Base-by-base conservation (phyloP, 2,797 vertebrate species). In the Crenuchus spilurus region DNA sequence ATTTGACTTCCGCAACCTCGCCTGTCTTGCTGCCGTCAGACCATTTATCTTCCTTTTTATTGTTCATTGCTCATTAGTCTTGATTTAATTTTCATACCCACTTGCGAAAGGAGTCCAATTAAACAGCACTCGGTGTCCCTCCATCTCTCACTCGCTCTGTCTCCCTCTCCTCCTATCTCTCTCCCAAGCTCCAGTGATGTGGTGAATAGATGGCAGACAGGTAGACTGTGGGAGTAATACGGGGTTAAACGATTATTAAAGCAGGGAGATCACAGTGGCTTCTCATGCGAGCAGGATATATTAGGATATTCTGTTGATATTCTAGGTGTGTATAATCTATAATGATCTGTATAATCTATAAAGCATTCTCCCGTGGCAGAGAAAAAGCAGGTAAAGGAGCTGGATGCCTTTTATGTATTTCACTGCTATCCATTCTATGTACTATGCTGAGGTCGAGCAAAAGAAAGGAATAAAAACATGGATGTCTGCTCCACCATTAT, bases 61-160 rank as follows among this genome's bases (percentile, higher is more conserved):
- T 88, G 84, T 88, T 87, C 77, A 75, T 71, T 65, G 76, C 84
- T 91, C 87, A 88, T 92, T 91, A 90, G 86, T 88, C 85, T 85
- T 88, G 82, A 88, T 90, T 87, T 89, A 72, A 84, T 90, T 88
- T 87, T 80, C 24, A 83, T 79, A 80, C 79, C 69, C 78, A 65
- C 74, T 73, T 80, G 72, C 77, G 75, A 80, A 80, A 77, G 62
- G 80, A 80, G 80, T 86, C 84, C 84, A 88, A 88, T 89, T 88
- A 88, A 77, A 72, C 54, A 52, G 18, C 57, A 57, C 46, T 72
- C 72, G 46, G 54, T 33, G 30, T 70, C 39, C 49, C 65, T 67
- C 67, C n/a, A n/a, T 76, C 35, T 55, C 24, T 39, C 28, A 30
- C 44, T 46, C 33, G 10, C 44, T 64, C 55, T 44, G 63, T 33